Evolutionary conservation across 2,797 vertebrate genomes (phyloP).

Genomic region (Notoglanidium macrostoma): DNA sequence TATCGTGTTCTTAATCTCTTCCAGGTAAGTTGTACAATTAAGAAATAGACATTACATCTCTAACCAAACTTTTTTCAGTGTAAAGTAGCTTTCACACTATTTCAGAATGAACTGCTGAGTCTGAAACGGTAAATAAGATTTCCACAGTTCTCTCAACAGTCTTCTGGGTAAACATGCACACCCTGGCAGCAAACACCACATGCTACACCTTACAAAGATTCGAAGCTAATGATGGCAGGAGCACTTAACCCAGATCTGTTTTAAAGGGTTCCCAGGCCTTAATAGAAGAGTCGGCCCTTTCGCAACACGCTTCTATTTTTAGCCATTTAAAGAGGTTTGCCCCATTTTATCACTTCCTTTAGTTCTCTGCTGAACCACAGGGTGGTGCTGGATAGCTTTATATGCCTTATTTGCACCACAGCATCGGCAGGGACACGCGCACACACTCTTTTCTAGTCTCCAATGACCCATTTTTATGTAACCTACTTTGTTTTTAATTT

Average conservation of each 20-base stretch:
- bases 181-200: neutral
- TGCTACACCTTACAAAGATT: neutral
- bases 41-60: too few species aligned
- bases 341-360: neutral
- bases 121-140: too few species aligned
- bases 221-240: neutral
- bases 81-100: too few species aligned
- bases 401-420: neutral
- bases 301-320: neutral
- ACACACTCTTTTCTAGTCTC: slow-evolving; percentile 34
- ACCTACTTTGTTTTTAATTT: neutral
- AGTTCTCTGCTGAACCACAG: slow-evolving; percentile 52
- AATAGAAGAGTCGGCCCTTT: neutral
- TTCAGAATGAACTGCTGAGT: neutral
- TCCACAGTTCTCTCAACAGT: too few species aligned
- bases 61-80: too few species aligned
- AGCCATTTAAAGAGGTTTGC: neutral
- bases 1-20: too few species aligned
- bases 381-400: slow-evolving; percentile 55
- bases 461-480: slow-evolving; percentile 61
- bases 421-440: neutral
- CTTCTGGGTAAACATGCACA: too few species aligned
- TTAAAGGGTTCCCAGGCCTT: too few species aligned
- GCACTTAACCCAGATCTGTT: neutral
- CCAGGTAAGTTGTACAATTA: too few species aligned